Percentiles rank a stretch among this genome's conserved stretches.
phyloP scores from a whole-genome alignment of 2,797 vertebrate species.

The Oreochromis mossambicus region DNA sequence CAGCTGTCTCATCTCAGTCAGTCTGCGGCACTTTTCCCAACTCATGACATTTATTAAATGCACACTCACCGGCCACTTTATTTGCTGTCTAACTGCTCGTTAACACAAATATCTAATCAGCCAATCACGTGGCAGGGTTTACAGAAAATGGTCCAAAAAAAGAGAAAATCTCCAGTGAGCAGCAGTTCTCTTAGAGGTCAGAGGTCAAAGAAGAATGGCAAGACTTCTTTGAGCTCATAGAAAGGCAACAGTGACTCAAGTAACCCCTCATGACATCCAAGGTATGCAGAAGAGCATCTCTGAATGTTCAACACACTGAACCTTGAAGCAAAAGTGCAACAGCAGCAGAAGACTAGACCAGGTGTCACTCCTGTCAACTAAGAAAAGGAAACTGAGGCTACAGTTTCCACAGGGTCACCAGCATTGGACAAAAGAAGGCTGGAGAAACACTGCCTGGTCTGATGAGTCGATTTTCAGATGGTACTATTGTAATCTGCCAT shows the following conservation, averaged over 20 bases:
- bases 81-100: neutral
- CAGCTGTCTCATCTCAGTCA: neutral
- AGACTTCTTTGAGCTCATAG: neutral
- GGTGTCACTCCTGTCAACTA: neutral
- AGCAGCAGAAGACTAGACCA: too few species aligned
- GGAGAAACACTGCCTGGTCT: neutral
- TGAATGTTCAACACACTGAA: neutral
- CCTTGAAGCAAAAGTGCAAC: neutral
- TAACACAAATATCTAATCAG: neutral
- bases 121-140: neutral
- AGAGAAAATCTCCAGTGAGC: neutral
- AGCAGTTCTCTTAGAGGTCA: neutral
- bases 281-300: neutral
- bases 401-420: neutral
- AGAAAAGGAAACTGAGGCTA: neutral
- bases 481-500: neutral
- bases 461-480: neutral
- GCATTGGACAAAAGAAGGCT: neutral
- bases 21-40: neutral
- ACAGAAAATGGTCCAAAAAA: neutral
- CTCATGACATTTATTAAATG: neutral
- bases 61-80: neutral
- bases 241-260: neutral
- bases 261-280: neutral
- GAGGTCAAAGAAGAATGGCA: neutral